Conservation (phyloP, 2,888 invertebrate species). For the Hydrotaea cyrtoneurina region DNA sequence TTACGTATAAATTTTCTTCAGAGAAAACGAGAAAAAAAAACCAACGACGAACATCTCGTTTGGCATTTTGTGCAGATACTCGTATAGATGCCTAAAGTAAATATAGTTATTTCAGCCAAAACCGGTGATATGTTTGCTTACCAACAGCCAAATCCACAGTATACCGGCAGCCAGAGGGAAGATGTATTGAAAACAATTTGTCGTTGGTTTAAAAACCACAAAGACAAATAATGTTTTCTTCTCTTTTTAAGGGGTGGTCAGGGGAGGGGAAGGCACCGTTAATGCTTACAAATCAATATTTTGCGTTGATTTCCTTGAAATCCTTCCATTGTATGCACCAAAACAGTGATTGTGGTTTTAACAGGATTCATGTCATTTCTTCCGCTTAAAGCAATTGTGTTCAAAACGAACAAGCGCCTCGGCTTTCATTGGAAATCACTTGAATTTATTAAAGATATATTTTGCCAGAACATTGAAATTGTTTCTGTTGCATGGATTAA, state of each 20-base stretch:
- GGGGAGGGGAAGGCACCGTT: not conserved
- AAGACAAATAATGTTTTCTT: slow-evolving; percentile 37
- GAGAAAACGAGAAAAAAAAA: slow-evolving; percentile 24
- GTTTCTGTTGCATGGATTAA: not conserved
- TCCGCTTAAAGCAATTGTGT: no score
- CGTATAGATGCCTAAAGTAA: slow-evolving; percentile 39
- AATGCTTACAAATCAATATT: no score
- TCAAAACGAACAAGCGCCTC: no score
- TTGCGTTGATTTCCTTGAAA: not conserved
- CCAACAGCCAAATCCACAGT: not conserved
- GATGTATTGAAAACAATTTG: slow-evolving; percentile 40
- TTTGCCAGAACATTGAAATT: not conserved
- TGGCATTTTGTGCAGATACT: not conserved
- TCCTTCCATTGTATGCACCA: not conserved
- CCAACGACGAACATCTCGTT: not conserved
- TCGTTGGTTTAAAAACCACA: slow-evolving; percentile 40
- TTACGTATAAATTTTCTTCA: slow-evolving; percentile 46
- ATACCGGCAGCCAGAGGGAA: not conserved
- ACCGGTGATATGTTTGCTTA: slow-evolving; percentile 7
- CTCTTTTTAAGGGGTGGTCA: not conserved
- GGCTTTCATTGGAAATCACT: not conserved
- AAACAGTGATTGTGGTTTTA: slow-evolving; percentile 20
- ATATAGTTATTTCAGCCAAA: slow-evolving; percentile 33
- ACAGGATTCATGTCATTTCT: not conserved
- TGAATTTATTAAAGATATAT: not conserved